Evolutionary conservation across 2,797 vertebrate species (phyloP), one percentile per base, ranked within the genome.

Genomic region (Spea hammondii): DNA sequence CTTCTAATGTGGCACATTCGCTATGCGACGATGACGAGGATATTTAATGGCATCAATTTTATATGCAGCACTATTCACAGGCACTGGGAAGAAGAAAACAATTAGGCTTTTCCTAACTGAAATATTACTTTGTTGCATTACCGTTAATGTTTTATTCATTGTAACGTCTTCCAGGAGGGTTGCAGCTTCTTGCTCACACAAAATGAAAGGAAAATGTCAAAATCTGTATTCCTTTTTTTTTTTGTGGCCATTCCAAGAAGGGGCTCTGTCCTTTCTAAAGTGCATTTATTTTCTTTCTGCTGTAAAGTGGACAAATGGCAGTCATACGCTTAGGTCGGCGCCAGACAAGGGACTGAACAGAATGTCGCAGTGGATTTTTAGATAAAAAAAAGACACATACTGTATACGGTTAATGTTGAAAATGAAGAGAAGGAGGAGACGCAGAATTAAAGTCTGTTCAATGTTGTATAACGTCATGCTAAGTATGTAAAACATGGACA

Each of bases 141-240:
- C 7, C 44, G 32, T 64, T 70, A 60, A 74, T 79, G 78, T 79
- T 79, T 79, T 79, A 79, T 74, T 74, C 71, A 79, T 79, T 69
- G 8, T 3, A 10, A 8, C 46, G 8, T 10, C 47, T 67, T 67
- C 65, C 5, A 67, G 47, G 47, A 2, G 46, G 76, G 32, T 50
- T 60, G 51, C 45, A 67, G 66, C 75, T 77, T 70, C 13, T 72
- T 55, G 70, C 68, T 72, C 60, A 51, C 70, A 67, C 17, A 11
- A 9, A n/a, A 57, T 2, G 77, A 67, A 66, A 47, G 8, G n/a
- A 32, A 67, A 67, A 49, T n/a, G 44, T 67, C 17, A 13, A 67
- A 13, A 49, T 67, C 46, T 46, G 44, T 46, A 48, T 67, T 67
- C 45, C 49, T n/a, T 13, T 67, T 67, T 13, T 32, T 32, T 32